phyloP scores from a whole-genome alignment of 2,888 invertebrate species.

The Drosophila koepferae region DNA sequence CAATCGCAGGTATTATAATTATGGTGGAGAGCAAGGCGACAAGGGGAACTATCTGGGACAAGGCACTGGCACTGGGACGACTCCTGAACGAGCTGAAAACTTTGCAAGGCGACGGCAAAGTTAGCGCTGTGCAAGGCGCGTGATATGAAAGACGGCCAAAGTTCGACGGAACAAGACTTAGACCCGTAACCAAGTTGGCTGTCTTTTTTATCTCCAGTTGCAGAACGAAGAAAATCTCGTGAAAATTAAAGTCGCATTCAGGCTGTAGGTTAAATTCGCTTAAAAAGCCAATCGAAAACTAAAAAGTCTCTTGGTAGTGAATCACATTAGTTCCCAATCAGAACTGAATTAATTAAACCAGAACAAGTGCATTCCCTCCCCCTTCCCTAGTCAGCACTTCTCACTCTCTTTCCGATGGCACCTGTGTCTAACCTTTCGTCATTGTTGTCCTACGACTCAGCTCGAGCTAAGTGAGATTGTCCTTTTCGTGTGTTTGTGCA shows the following conservation, averaged over 20 bases:
- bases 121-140: constrained; percentile 58
- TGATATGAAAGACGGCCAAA: constrained; percentile 77
- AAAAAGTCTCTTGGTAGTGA: constrained; percentile 16
- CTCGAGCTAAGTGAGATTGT: constrained; percentile 40
- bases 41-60: constrained; percentile 12
- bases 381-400: not conserved
- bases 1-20: constrained; percentile 77
- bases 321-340: constrained; percentile 50
- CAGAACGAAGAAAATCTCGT: not conserved
- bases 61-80: constrained; percentile 14
- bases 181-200: constrained; percentile 23
- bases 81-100: constrained; percentile 53
- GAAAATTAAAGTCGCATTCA: constrained; percentile 41
- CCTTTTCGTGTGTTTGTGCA: constrained; percentile 64
- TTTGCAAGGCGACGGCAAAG: constrained; percentile 63
- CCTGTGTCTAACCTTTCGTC: constrained; percentile 16
- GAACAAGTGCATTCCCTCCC: constrained; percentile 50
- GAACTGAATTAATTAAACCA: constrained; percentile 65
- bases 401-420: not conserved
- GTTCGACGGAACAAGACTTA: constrained; percentile 50
- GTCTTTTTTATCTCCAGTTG: constrained; percentile 39
- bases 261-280: constrained; percentile 15
- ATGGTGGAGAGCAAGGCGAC: constrained; percentile 30
- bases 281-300: constrained; percentile 43
- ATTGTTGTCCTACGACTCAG: constrained; percentile 24